Evolutionary conservation across 2,113 vertebrate species (phyloP).

Genomic region (Xyrauchen texanus): DNA sequence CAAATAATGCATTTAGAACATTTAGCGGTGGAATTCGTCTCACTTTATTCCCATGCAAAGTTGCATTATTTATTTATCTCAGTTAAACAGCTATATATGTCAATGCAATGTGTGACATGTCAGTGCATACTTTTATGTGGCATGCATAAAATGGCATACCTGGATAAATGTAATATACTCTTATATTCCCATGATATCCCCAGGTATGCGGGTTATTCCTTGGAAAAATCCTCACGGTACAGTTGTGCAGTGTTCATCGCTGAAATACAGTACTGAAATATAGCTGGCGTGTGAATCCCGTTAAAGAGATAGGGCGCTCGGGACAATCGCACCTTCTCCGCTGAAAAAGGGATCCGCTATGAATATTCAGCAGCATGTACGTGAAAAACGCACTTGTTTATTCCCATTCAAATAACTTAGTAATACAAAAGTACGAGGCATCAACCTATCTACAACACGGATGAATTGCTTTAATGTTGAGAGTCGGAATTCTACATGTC

Average conservation of each 20-base stretch:
- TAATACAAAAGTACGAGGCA: rapidly evolving
- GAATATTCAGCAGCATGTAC: not conserved
- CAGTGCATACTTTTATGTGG: not conserved
- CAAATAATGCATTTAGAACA: slow-evolving; percentile 9
- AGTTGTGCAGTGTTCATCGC: slow-evolving; percentile 67
- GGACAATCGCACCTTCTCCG: slow-evolving; percentile 53
- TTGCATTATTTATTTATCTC: not conserved
- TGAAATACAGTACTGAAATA: slow-evolving; percentile 58
- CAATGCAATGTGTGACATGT: not conserved
- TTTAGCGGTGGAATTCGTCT: not conserved
- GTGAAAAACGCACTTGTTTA: not conserved
- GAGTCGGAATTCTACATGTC: not conserved
- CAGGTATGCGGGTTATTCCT: slow-evolving; percentile 56
- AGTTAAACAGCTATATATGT: not conserved
- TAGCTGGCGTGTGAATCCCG: slow-evolving; percentile 59
- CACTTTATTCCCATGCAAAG: not conserved
- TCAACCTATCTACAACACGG: not conserved
- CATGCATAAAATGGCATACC: slow-evolving; percentile 11
- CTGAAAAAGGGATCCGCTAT: slow-evolving; percentile 9
- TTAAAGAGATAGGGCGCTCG: slow-evolving; percentile 50
- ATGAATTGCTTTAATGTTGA: not conserved
- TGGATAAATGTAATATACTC: slow-evolving; percentile 53
- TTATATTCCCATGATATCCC: slow-evolving; percentile 67
- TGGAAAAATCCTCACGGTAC: slow-evolving; percentile 53
- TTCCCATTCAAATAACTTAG: not conserved